Evolutionary conservation across 2,113 vertebrate species (phyloP).

Genomic region (Greenwoodochromis staneri): DNA sequence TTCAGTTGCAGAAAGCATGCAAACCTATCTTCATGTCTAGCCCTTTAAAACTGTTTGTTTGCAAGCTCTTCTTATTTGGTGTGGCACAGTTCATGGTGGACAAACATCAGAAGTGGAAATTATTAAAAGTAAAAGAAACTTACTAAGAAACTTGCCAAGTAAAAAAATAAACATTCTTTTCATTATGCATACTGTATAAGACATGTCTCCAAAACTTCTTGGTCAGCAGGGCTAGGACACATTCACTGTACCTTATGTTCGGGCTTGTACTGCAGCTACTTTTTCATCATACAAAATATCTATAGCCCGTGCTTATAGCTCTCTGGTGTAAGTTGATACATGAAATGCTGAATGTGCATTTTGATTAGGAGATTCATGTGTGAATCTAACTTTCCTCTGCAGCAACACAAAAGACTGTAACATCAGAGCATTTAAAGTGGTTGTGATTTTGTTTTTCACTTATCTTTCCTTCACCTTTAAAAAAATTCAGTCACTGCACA

Average conservation of each 20-base stretch:
- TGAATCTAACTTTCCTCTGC: not conserved
- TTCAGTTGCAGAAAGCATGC: not conserved
- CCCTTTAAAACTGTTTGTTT: not conserved
- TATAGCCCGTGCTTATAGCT: not conserved
- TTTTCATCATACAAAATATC: not conserved
- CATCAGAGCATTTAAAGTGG: not conserved
- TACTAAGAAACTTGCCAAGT: not conserved
- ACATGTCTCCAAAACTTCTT: not conserved
- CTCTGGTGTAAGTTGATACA: not conserved
- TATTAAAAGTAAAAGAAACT: not conserved
- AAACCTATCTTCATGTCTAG: not conserved
- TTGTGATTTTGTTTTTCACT: not conserved
- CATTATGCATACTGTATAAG: not conserved
- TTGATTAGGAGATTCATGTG: not conserved
- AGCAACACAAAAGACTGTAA: not conserved
- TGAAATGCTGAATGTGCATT: not conserved
- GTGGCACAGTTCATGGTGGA: not conserved
- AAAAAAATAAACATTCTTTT: not conserved
- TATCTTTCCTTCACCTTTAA: not conserved
- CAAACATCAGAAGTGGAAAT: not conserved
- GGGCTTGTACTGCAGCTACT: not conserved
- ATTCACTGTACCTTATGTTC: not conserved
- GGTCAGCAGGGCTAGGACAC: not conserved
- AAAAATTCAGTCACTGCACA: not conserved
- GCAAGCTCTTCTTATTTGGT: not conserved